Percentiles rank a stretch among this genome's conserved stretches.
phyloP scores from a whole-genome alignment of 2,113 vertebrate genomes.

The Zeus faber region DNA sequence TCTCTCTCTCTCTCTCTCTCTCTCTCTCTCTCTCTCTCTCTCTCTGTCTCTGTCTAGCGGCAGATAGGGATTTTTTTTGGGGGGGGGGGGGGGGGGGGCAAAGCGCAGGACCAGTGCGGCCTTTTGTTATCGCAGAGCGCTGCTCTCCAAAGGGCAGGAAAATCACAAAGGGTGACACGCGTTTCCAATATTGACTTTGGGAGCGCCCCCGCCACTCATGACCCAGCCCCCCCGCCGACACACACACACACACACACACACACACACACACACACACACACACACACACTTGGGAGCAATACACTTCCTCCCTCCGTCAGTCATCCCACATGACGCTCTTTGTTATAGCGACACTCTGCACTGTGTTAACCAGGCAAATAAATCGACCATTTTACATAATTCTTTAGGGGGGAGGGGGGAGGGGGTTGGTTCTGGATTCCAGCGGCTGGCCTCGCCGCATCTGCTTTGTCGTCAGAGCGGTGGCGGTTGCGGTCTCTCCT shows the following conservation, averaged over 20 bases:
- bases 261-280: background rate
- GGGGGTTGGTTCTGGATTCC: constrained; percentile 2
- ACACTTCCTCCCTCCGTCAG: too few relatives aligned
- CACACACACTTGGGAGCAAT: background rate
- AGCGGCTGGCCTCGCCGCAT: background rate
- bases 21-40: constrained; percentile 11
- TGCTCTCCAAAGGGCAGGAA: constrained; percentile 41
- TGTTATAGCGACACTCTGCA: too few relatives aligned
- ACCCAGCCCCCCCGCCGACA: background rate
- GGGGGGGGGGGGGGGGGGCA: too few relatives aligned
- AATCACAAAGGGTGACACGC: constrained; percentile 18
- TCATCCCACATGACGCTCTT: too few relatives aligned
- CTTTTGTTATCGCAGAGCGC: constrained; percentile 51
- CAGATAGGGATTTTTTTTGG: too few relatives aligned
- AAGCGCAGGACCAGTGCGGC: constrained; percentile 17
- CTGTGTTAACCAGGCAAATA: too few relatives aligned
- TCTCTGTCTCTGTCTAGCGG: constrained; percentile 29
- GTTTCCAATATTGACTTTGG: constrained; percentile 42
- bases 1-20: background rate
- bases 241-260: background rate
- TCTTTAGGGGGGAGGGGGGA: too few relatives aligned
- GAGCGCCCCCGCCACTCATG: background rate
- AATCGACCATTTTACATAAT: too few relatives aligned
- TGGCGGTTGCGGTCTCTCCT: constrained; percentile 20
- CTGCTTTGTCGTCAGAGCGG: background rate